Conservation (phyloP, 2,113 vertebrate genomes). For the Brachyhypopomus occidentalis region DNA sequence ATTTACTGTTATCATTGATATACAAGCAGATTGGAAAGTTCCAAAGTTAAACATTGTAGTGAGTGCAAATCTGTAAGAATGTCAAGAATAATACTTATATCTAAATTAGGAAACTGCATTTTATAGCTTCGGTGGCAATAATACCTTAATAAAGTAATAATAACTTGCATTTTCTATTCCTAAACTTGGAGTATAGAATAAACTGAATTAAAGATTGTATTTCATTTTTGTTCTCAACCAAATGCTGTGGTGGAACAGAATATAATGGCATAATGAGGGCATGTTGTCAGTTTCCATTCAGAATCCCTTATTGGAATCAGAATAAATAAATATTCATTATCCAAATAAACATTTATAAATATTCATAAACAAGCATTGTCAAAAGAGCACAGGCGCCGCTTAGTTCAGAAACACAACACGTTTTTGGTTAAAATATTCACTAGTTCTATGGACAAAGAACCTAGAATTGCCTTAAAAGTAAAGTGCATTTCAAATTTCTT, state of each 20-base stretch:
- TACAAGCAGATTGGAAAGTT: slow-evolving; percentile 1
- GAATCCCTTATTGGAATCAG: neutral
- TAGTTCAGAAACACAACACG: slow-evolving; percentile 45
- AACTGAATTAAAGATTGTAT: neutral
- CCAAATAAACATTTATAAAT: neutral
- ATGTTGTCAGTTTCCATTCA: neutral
- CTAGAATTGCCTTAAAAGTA: slow-evolving; percentile 58
- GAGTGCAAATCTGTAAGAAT: neutral
- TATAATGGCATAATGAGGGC: neutral
- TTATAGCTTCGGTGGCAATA: neutral
- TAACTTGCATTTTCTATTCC: too few species aligned
- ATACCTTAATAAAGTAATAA: neutral
- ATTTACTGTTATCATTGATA: slow-evolving; percentile 17
- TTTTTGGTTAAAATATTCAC: slow-evolving; percentile 64
- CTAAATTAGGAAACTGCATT: neutral
- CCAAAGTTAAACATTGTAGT: slow-evolving; percentile 1
- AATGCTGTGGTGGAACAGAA: neutral
- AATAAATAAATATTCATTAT: neutral
- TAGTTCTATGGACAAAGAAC: slow-evolving; percentile 62
- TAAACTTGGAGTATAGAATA: slow-evolving; percentile 2
- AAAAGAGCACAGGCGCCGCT: slow-evolving; percentile 47
- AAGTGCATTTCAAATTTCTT: slow-evolving; percentile 66
- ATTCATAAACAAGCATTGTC: neutral
- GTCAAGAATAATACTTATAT: neutral
- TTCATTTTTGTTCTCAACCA: neutral